A percentile compares a stretch with the other conserved stretches of the same genome.
Conservation (phyloP, 2,113 vertebrate species). For the Platysteira castanea region DNA sequence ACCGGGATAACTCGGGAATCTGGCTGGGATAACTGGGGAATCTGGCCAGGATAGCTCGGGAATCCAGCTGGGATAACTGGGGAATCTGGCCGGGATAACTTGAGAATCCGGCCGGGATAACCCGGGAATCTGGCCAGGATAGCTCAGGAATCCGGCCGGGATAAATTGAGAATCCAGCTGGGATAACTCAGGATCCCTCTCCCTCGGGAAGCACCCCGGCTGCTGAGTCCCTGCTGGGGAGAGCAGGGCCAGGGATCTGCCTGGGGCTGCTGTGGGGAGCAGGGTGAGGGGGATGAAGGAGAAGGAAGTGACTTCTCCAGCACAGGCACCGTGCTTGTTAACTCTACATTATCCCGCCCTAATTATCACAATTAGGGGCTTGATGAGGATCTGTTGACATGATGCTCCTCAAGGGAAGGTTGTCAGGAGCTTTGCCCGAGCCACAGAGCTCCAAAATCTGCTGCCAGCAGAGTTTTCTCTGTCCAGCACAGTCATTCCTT, state of each 20-base stretch:
- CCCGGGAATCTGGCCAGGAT: too few species aligned
- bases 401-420: neutral
- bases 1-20: too few species aligned
- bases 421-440: neutral
- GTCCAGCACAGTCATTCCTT: neutral
- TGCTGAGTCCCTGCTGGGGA: neutral
- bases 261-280: neutral
- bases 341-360: neutral
- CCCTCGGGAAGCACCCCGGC: neutral
- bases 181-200: neutral
- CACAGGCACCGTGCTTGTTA: neutral
- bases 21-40: too few species aligned
- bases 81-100: too few species aligned
- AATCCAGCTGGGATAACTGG: too few species aligned
- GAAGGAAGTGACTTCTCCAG: neutral
- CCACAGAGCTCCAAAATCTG: neutral
- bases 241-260: neutral
- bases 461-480: neutral
- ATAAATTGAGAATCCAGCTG: too few species aligned
- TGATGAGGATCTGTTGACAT: conserved; percentile 13
- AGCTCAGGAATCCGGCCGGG: too few species aligned
- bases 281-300: neutral
- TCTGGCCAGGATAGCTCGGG: too few species aligned
- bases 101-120: too few species aligned
- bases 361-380: neutral